phyloP scores from a whole-genome alignment of 2,888 invertebrate species.

The Sminthurides aquaticus region DNA sequence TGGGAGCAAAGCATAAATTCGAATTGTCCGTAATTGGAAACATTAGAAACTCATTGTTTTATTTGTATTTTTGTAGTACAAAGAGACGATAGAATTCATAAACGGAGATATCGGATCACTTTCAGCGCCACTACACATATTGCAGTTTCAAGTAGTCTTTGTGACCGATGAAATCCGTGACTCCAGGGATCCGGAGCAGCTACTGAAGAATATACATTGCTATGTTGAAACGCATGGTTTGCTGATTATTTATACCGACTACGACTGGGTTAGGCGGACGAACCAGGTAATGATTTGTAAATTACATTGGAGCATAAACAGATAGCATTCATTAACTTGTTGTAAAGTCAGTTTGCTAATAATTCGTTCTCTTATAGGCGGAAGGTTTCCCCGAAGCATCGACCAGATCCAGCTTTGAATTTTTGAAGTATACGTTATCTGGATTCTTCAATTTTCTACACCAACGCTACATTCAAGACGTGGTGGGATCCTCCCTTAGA shows the following conservation, averaged over 20 bases:
- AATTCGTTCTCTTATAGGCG: constrained; percentile 28
- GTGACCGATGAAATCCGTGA: constrained; percentile 33
- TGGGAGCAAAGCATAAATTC: too few species aligned
- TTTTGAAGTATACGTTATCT: constrained; percentile 28
- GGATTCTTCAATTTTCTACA: constrained; percentile 29
- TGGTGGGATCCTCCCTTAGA: constrained; percentile 30
- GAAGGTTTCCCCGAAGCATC: constrained; percentile 26
- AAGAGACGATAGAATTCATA: constrained; percentile 32
- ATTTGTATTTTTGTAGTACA: constrained; percentile 25
- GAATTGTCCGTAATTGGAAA: too few species aligned
- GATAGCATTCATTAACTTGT: constrained; percentile 9
- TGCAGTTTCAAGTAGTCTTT: constrained; percentile 32
- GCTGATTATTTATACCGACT: constrained; percentile 37
- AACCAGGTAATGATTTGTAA: constrained; percentile 26
- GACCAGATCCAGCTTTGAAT: constrained; percentile 31
- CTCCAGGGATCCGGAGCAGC: constrained; percentile 29
- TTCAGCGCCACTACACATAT: background rate
- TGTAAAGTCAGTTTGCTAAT: too few species aligned
- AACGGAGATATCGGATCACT: constrained; percentile 20
- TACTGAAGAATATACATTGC: constrained; percentile 26
- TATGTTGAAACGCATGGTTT: constrained; percentile 30
- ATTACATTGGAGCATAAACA: background rate
- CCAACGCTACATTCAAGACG: constrained; percentile 32
- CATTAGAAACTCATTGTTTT: too few species aligned
- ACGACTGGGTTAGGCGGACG: constrained; percentile 35